These are phyloP conservation scores for Torymus tubicola DNA, from an alignment of 2,888 invertebrate genomes.

Conservation along the genomic window DNA sequence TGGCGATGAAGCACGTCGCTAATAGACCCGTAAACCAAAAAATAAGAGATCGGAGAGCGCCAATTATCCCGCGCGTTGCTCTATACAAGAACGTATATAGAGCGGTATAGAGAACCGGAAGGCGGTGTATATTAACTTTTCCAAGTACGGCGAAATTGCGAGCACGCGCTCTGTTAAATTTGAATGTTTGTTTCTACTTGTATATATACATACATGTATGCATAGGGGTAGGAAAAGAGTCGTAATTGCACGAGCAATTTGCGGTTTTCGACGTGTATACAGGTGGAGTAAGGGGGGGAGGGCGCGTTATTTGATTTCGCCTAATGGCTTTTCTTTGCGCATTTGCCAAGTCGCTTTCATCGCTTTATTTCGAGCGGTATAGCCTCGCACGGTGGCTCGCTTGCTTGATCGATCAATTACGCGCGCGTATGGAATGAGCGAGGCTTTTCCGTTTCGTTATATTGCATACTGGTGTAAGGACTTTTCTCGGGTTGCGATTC, in stretches of 20 bases:
- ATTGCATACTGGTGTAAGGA: no score
- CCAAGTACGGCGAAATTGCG: slow-evolving; percentile 45
- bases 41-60: neutral
- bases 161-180: slow-evolving; percentile 30
- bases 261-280: slow-evolving; percentile 33
- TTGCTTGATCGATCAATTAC: slow-evolving; percentile 10
- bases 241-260: slow-evolving; percentile 42
- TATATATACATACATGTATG: no score
- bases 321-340: slow-evolving; percentile 10
- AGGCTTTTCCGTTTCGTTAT: no score
- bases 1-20: slow-evolving; percentile 18
- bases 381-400: neutral
- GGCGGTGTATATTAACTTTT: slow-evolving; percentile 37
- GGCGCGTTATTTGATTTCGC: slow-evolving; percentile 22
- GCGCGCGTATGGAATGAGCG: neutral
- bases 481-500: no score
- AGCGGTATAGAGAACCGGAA: slow-evolving; percentile 36
- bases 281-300: neutral
- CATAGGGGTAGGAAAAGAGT: neutral
- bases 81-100: neutral
- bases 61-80: neutral
- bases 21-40: slow-evolving; percentile 4
- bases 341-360: slow-evolving; percentile 16
- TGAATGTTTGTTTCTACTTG: slow-evolving; percentile 26
- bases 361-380: neutral